phyloP scores from a whole-genome alignment of 2,113 vertebrate species.

The Calidris pugnax region DNA sequence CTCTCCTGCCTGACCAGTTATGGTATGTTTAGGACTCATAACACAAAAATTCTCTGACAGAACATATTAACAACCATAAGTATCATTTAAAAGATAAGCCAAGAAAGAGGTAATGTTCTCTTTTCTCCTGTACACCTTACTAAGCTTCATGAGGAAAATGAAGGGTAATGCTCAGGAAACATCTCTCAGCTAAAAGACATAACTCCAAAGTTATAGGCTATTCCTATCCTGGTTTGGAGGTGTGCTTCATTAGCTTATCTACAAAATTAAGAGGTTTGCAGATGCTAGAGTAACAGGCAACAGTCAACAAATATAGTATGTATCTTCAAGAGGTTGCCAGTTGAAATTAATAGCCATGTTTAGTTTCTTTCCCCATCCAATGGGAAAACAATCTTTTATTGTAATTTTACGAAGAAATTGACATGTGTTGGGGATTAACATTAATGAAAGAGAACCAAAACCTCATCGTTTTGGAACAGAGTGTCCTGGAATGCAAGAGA shows the following conservation, averaged over 20 bases:
- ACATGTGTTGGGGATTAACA: conserved; percentile 6
- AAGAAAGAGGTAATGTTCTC: neutral
- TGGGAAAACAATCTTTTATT: neutral
- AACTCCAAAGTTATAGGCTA: neutral
- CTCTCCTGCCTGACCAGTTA: neutral
- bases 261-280: neutral
- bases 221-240: neutral
- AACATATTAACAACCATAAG: neutral
- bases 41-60: neutral
- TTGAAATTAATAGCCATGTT: neutral
- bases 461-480: neutral
- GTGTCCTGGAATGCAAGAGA: neutral
- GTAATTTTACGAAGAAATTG: neutral
- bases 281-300: neutral
- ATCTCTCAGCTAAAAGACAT: neutral
- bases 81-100: neutral
- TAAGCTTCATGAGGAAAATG: neutral
- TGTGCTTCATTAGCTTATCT: neutral
- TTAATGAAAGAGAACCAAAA: neutral
- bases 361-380: neutral
- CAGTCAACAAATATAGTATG: neutral
- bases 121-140: neutral
- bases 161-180: neutral
- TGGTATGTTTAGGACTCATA: neutral
- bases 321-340: neutral